Conservation (phyloP, 2,888 invertebrate genomes). For the Cheilosia soror region DNA sequence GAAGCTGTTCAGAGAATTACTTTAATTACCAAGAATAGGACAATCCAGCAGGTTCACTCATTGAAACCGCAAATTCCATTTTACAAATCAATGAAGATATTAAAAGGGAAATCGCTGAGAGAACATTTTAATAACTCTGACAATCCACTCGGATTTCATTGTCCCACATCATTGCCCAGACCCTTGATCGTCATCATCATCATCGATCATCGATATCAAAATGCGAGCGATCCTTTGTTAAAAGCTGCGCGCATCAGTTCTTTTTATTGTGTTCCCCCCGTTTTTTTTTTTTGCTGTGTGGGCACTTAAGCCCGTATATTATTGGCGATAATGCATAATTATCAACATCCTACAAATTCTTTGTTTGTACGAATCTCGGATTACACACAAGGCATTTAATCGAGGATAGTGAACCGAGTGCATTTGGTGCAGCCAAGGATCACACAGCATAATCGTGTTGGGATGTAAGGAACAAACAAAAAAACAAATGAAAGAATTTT, state of each 20-base stretch:
- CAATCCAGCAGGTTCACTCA: constrained; percentile 1
- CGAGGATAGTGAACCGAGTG: constrained; percentile 35
- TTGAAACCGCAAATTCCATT: constrained; percentile 38
- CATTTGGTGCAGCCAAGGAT: constrained; percentile 38
- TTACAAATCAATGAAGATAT: constrained; percentile 46
- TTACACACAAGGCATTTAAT: constrained; percentile 52
- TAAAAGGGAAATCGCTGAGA: constrained; percentile 14
- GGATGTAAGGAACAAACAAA: no score
- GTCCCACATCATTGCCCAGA: not conserved
- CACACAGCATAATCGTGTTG: not conserved
- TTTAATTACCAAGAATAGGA: not conserved
- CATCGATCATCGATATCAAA: constrained; percentile 41
- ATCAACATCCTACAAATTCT: constrained; percentile 52
- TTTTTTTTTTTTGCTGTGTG: not conserved
- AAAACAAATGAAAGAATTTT: constrained; percentile 25
- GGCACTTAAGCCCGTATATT: constrained; percentile 43
- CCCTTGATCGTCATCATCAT: constrained; percentile 16
- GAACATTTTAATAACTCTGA: constrained; percentile 35
- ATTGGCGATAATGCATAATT: constrained; percentile 55
- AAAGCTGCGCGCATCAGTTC: not conserved
- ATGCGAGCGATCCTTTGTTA: constrained; percentile 42
- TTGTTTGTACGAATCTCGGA: constrained; percentile 42
- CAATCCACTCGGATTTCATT: constrained; percentile 33
- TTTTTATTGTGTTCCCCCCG: not conserved
- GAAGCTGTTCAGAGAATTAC: not conserved